Percentiles rank a stretch among this genome's conserved stretches.
Evolutionary conservation across 2,113 vertebrate genomes (phyloP).

Genomic region (Psilopogon haemacephalus): DNA sequence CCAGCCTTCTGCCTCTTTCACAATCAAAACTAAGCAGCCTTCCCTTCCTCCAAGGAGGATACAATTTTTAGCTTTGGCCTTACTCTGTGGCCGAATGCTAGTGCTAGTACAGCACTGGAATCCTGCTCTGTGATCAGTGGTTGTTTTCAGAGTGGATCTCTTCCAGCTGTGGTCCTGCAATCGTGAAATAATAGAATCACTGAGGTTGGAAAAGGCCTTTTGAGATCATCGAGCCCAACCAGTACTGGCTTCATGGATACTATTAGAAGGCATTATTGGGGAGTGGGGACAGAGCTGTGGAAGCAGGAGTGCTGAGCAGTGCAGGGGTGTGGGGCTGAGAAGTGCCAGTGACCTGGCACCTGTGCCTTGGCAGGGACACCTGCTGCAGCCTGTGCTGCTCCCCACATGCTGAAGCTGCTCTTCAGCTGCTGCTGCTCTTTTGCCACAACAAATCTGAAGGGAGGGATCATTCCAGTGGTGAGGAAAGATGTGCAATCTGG

Average conservation of each 20-base stretch:
- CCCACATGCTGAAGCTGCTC: background rate
- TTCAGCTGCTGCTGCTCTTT: background rate
- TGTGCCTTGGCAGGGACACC: background rate
- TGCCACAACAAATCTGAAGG: background rate
- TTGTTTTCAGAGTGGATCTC: background rate
- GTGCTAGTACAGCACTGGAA: background rate
- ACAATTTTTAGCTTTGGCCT: background rate
- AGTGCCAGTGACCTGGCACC: background rate
- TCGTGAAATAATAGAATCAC: background rate
- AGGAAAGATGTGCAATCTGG: background rate
- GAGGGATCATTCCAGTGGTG: background rate
- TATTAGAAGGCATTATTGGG: background rate
- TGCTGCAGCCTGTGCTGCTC: background rate
- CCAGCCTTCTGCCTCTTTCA: background rate
- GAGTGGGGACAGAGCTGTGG: background rate
- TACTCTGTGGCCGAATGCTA: background rate
- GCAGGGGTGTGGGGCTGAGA: rapidly evolving
- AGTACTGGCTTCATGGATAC: background rate
- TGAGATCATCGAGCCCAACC: no score
- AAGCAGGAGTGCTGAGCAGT: background rate
- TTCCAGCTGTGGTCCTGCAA: background rate
- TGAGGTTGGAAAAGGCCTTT: background rate
- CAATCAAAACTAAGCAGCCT: background rate
- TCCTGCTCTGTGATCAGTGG: background rate
- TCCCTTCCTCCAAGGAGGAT: background rate